Evolutionary conservation across 2,888 invertebrate genomes (phyloP), one percentile per base, ranked within the genome.

Genomic region (Cheilosia variabilis): DNA sequence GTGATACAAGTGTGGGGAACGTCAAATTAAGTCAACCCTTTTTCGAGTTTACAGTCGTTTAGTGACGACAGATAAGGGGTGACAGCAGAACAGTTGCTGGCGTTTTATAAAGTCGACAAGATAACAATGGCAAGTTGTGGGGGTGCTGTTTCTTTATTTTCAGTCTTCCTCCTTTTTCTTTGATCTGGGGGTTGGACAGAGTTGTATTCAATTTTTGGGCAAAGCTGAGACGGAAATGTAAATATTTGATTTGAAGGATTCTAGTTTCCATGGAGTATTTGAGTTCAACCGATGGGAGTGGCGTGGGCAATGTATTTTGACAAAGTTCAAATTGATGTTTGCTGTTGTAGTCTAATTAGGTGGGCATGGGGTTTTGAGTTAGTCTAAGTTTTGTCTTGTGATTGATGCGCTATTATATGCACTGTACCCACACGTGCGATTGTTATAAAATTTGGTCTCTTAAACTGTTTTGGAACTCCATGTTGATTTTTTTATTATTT

Each of bases 21-120:
- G 58, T 71, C 69, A 60, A 65, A 76, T 76, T 71, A 65, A 66
- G 71, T 77, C 81, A 81, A 81, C 75, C 76, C 76, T 79, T 79
- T 72, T 78, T 69, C 50, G 45, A 55, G 66, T 19, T 82, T 57
- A 50, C 45, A 77, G 58, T 66, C 58, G 55, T 60, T 82, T 72
- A 60, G 55, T 66, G 82, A 77, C 62, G 77, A 77, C 71, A 66
- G 76, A 82, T 66, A 77, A 72, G 65, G 77, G 53, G 57, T 72
- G 77, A 43, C 63, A 71, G 68, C 50, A 50, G 31, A 50, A 45
- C 60, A 66, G 50, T 47, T 27, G 47, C 60, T 31, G 43, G 57
- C 9, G 15, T 19, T 47, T 17, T 47, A 17, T 17, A 34, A 66
- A 68, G 58, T 47, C 65, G 76, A 71, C 69, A 76, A 65, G 63